Evolutionary conservation across 2,888 invertebrate genomes (phyloP), one percentile per base, ranked within the genome.

Genomic region (Drosophila bunnanda): DNA sequence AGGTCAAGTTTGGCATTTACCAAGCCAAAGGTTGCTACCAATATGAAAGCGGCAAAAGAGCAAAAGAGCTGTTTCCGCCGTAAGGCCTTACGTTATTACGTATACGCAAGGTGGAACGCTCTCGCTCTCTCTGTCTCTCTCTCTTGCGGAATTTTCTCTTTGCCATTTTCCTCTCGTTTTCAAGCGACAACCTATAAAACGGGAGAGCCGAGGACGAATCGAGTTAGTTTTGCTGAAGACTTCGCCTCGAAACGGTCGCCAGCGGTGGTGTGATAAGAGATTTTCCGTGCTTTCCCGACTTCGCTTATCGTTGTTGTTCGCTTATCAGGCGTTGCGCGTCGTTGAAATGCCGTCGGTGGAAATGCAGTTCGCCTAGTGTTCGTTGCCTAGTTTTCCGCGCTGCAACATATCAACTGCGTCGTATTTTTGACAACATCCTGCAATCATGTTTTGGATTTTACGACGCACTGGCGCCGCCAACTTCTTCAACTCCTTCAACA

Each of bases 401-500:
- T 17, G 60, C 54, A 55, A 46, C 64, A 68, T 58, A 75, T 72
- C 69, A 72, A 36, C 67, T 25, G 30, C 22, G 65, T n/a, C 32
- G 46, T 22, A 15, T 15, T 48, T 41, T 60, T 30, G 32, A 32
- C 60, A 32, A 39, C 39, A 30, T 41, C 34, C 64, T 4, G 17
- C 2, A 68, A 88, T 73, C 62, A 86, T 86, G 85, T 86, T 90
- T 90, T 89, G 89, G 89, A 89, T 89, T 72, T 77, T 89, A 64
- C 77, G 90, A 39, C 89, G 89, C 66, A 89, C 89, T 4, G 89
- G 89, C 50, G 89, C 89, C 41, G 89, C 81, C 68, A 89, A 90
- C 72, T 89, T 89, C 61, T 89, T 89, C 58, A 89, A 89, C 70
- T 90, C 90, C 32, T 72, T 89, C 20, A 89, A 90, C 79, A 89